phyloP scores from a whole-genome alignment of 2,797 vertebrate species.

The Caiman crocodilus region DNA sequence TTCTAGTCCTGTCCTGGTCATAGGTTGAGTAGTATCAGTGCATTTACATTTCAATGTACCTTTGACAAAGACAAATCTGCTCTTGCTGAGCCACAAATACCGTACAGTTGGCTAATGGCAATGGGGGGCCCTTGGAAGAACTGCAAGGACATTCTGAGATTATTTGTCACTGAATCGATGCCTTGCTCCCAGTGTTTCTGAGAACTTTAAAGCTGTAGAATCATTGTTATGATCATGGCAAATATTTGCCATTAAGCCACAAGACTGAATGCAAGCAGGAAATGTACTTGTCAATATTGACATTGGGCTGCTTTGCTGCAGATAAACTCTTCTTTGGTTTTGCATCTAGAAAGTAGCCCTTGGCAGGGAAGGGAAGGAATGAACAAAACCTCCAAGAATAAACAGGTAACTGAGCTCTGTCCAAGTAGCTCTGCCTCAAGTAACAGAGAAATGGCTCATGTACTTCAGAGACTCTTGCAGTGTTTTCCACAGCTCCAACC shows the following conservation, averaged over 20 bases:
- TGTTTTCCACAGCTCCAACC: neutral
- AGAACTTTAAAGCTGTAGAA: neutral
- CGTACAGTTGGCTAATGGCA: neutral
- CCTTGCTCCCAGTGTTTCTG: neutral
- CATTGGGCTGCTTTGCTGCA: neutral
- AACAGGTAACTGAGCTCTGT: neutral
- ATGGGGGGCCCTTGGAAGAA: neutral
- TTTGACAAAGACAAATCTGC: neutral
- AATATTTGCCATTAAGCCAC: neutral
- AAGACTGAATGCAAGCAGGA: neutral
- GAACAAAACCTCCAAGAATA: neutral
- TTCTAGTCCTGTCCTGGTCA: neutral
- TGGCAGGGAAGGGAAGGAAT: neutral
- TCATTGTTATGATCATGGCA: rapidly evolving
- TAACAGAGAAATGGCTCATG: neutral
- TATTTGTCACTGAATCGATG: too few species aligned
- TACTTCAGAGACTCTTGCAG: neutral
- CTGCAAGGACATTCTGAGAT: neutral
- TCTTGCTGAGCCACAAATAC: too few species aligned
- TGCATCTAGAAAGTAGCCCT: neutral
- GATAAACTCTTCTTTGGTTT: neutral
- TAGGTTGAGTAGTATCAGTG: neutral
- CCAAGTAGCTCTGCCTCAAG: neutral
- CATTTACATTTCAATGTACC: neutral
- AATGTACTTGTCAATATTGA: neutral